Percentiles rank a stretch among this genome's conserved stretches.
phyloP scores from a whole-genome alignment of 1,140 invertebrate genomes.

The Psilanteris sp. region DNA sequence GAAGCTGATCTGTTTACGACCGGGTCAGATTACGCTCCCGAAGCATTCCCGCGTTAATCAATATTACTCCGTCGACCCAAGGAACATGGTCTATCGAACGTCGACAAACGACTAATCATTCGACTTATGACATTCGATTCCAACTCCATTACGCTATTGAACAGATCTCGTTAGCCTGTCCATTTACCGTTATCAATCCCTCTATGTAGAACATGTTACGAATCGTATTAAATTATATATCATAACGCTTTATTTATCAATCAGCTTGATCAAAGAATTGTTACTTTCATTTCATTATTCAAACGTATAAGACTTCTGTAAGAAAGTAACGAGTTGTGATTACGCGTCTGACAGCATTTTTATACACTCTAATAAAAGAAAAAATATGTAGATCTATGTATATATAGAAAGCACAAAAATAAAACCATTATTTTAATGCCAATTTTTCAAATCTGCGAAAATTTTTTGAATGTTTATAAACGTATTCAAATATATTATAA shows the following conservation, averaged over 20 bases:
- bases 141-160: slow-evolving; percentile 54
- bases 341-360: too few species aligned
- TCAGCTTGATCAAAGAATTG: not conserved
- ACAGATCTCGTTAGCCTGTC: slow-evolving; percentile 50
- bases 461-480: too few species aligned
- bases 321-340: too few species aligned
- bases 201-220: slow-evolving; percentile 41
- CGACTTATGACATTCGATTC: slow-evolving; percentile 57
- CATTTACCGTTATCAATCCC: slow-evolving; percentile 44
- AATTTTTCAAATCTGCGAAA: too few species aligned
- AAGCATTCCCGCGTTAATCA: slow-evolving; percentile 76
- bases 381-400: too few species aligned
- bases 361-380: too few species aligned
- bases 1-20: slow-evolving; percentile 80
- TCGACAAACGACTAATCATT: slow-evolving; percentile 60
- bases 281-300: too few species aligned
- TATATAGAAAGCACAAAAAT: too few species aligned
- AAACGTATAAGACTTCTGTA: too few species aligned
- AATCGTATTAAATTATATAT: slow-evolving; percentile 41
- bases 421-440: too few species aligned
- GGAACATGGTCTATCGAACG: slow-evolving; percentile 58
- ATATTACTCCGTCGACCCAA: slow-evolving; percentile 72
- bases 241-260: slow-evolving; percentile 15
- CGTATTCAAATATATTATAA: too few species aligned
- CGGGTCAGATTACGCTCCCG: slow-evolving; percentile 75